Percentiles rank a stretch among this genome's conserved stretches.
Conservation (phyloP, 1,140 invertebrate genomes). For the Hycleus cichorii region DNA sequence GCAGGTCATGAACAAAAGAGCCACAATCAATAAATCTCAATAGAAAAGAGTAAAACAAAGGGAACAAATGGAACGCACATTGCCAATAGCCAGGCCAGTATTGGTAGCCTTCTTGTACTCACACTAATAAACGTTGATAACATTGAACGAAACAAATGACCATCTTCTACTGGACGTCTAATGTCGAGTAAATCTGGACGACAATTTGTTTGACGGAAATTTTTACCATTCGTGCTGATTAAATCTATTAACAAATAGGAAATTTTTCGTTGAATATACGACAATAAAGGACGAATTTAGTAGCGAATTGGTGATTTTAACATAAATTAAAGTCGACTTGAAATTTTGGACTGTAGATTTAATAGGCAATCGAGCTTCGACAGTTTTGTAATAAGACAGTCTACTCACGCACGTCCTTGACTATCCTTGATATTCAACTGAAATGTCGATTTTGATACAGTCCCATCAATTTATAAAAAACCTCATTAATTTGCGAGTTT, state of each 20-base stretch:
- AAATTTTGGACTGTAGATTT: too few species aligned
- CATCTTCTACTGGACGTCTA: conserved; percentile 8
- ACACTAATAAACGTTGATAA: conserved; percentile 15
- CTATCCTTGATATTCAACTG: too few species aligned
- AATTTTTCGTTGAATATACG: too few species aligned
- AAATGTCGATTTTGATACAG: too few species aligned
- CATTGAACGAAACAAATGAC: conserved; percentile 20
- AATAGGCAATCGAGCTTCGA: too few species aligned
- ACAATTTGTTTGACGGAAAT: conserved; percentile 12
- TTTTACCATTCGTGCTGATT: conserved; percentile 4
- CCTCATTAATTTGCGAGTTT: too few species aligned
- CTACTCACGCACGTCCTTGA: too few species aligned
- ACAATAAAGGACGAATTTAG: too few species aligned
- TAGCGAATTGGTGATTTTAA: too few species aligned
- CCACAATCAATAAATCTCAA: conserved; percentile 22
- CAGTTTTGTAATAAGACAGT: too few species aligned
- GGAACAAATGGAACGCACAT: conserved; percentile 7
- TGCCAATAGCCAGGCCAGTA: conserved; percentile 4
- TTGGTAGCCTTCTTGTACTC: conserved; percentile 11
- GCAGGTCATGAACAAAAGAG: conserved; percentile 19
- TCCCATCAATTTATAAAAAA: too few species aligned
- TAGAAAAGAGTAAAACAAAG: conserved; percentile 15
- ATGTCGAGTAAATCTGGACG: conserved; percentile 16
- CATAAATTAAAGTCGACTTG: too few species aligned
- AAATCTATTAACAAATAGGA: conserved; percentile 9